Evolutionary conservation across 2,113 vertebrate genomes (phyloP), one percentile per base, ranked within the genome.

Genomic region (Leucosticte australis): DNA sequence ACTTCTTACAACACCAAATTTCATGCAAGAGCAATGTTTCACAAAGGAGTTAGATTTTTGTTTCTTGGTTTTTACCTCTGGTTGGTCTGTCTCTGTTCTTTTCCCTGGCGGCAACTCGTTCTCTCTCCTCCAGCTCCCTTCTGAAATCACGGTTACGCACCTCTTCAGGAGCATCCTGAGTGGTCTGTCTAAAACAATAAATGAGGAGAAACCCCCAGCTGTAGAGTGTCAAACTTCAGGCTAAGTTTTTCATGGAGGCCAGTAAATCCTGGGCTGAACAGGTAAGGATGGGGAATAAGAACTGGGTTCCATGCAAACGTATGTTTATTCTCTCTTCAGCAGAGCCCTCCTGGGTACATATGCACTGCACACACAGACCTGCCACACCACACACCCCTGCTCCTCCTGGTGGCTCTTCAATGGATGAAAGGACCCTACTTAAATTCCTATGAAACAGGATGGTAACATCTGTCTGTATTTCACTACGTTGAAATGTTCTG

Each of bases 81-180:
- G 98, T 98, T 83, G 99, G 99, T 76, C 99, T 98, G 93, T 99
- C 99, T 97, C 99, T 98, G 44, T 98, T 99, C 97, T 99, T 99
- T 4, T 99, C 99, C 86, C 99, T 98, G 10, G 97, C 99, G 46
- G 95, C 98, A 7, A 98, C 99, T 37, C 99, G 93, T 69, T 99
- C 99, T 86, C 99, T 98, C 96, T 99, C 99, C 96, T 99, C 99
- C 92, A 99, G 97, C 97, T 99, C 99, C 93, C 99, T 98, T 65
- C 99, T 98, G 97, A 99, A 99, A 90, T 99, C 99, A 67, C 99
- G 98, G 96, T 98, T 98, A 70, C 99, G 99, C 81, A 99, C 98
- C 96, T 99, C 99, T 92, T 99, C 99, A 1, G 99, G 99, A 90
- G 98, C 98, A 99, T 99, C 99, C 98, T 99, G 99, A 90, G 99